Evolutionary conservation across 2,113 vertebrate genomes (phyloP).

Genomic region (Nothocercus nigrocapillus): DNA sequence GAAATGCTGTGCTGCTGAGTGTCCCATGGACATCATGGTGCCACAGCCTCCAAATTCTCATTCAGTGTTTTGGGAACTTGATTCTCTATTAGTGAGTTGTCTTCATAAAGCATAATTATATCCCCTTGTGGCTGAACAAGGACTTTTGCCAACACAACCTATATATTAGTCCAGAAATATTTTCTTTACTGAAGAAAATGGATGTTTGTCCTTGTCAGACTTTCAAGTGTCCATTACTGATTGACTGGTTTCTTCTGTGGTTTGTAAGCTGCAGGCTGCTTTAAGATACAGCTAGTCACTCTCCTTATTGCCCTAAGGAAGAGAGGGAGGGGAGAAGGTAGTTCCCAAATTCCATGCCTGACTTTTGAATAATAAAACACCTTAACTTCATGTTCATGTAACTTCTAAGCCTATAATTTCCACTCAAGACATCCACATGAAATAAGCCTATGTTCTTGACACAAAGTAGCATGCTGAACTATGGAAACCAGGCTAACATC

Average conservation of each 20-base stretch:
- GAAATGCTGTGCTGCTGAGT: neutral
- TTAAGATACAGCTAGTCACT: neutral
- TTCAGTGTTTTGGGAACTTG: neutral
- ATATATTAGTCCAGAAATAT: neutral
- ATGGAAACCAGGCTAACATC: neutral
- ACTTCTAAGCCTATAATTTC: neutral
- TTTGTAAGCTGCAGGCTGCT: neutral
- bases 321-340: neutral
- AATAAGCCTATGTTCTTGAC: neutral
- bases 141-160: neutral
- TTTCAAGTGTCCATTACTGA: neutral
- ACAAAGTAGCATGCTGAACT: neutral
- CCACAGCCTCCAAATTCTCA: accelerated
- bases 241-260: neutral
- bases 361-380: neutral
- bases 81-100: neutral
- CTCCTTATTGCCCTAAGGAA: neutral
- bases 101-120: neutral
- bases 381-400: neutral
- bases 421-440: neutral
- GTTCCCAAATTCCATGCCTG: neutral
- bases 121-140: neutral
- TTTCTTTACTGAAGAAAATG: neutral
- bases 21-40: accelerated
- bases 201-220: neutral